Evolutionary conservation across 2,113 vertebrate genomes (phyloP).

Genomic region (Perca schrenkii): DNA sequence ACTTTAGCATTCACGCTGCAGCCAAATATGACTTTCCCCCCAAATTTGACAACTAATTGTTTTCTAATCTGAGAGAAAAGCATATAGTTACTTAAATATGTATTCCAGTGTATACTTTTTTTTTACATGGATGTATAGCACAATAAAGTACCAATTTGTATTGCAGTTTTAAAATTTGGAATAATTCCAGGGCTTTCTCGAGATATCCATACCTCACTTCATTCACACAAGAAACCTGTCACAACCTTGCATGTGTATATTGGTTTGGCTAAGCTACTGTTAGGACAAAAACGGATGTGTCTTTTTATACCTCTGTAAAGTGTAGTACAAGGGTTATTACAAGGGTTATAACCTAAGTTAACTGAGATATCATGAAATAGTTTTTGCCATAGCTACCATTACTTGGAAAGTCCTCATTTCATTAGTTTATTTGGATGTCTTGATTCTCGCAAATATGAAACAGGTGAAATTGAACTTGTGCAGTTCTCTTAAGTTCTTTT

Average conservation of each 20-base stretch:
- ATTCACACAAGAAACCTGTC: background rate
- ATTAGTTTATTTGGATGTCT: background rate
- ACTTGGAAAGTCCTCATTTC: background rate
- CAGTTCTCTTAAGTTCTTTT: background rate
- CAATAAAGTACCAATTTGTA: background rate
- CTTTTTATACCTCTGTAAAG: background rate
- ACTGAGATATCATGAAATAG: background rate
- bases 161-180: background rate
- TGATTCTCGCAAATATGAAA: background rate
- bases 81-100: background rate
- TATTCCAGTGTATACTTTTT: background rate
- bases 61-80: background rate
- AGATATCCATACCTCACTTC: background rate
- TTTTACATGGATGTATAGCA: background rate
- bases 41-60: background rate
- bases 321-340: background rate
- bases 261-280: background rate
- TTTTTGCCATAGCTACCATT: background rate
- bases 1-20: background rate
- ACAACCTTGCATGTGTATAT: background rate
- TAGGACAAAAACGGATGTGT: background rate
- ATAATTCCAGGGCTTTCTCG: background rate
- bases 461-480: background rate
- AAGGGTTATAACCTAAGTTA: background rate
- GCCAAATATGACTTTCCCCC: background rate